phyloP scores from a whole-genome alignment of 2,113 vertebrate species.

The Mola mola region DNA sequence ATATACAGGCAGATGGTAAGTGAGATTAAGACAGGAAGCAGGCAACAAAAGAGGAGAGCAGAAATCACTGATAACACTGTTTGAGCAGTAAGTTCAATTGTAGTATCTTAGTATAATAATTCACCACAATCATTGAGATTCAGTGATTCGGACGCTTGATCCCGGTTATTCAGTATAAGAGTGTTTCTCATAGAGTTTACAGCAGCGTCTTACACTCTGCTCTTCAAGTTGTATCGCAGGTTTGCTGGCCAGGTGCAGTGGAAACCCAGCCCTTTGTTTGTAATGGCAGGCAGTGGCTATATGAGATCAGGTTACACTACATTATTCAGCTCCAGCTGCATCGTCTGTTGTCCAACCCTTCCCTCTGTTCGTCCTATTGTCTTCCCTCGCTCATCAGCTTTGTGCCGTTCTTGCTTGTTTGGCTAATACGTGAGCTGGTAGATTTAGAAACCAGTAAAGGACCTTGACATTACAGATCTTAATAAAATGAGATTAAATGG shows the following conservation, averaged over 20 bases:
- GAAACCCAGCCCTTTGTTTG: constrained; percentile 77
- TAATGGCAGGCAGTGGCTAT: constrained; percentile 61
- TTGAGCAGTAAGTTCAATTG: background rate
- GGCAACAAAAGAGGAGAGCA: background rate
- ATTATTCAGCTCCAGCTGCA: constrained; percentile 83
- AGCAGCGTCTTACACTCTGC: background rate
- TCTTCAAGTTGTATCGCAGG: constrained; percentile 28
- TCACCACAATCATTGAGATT: too few relatives aligned
- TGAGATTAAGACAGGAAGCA: background rate
- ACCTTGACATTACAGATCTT: too few relatives aligned
- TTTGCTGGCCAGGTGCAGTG: constrained; percentile 62
- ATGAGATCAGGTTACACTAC: constrained; percentile 80
- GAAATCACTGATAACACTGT: background rate
- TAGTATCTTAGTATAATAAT: too few relatives aligned
- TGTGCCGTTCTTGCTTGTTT: background rate
- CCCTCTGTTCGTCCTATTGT: constrained; percentile 35
- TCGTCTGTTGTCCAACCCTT: constrained; percentile 39
- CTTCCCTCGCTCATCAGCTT: constrained; percentile 32
- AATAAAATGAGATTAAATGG: too few relatives aligned
- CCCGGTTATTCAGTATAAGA: too few relatives aligned
- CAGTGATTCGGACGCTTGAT: too few relatives aligned
- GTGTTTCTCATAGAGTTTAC: background rate
- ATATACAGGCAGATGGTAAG: background rate
- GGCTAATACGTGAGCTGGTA: constrained; percentile 11
- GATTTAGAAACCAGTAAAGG: background rate